These are phyloP conservation scores for Aphyosemion australe DNA, from an alignment of 2,113 vertebrate genomes.

Conservation along the genomic window DNA sequence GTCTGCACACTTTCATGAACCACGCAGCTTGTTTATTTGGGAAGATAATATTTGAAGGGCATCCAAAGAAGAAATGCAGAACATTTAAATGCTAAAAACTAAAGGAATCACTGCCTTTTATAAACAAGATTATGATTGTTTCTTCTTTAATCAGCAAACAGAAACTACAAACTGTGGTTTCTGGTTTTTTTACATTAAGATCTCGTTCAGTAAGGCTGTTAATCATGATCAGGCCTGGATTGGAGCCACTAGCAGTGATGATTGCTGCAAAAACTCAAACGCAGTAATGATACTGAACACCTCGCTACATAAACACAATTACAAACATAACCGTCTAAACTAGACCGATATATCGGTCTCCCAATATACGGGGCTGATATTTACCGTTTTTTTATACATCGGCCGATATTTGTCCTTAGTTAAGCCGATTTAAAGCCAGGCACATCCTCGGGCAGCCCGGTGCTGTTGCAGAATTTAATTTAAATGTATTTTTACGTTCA, in stretches of 20 bases:
- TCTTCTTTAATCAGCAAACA: neutral
- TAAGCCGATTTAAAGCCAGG: too few species aligned
- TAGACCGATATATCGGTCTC: too few species aligned
- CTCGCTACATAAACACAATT: conserved; percentile 32
- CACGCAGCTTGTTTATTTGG: conserved; percentile 24
- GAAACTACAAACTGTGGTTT: neutral
- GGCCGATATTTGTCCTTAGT: too few species aligned
- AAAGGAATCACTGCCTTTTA: too few species aligned
- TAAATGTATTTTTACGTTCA: too few species aligned
- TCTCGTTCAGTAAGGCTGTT: conserved; percentile 42
- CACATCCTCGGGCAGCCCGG: too few species aligned
- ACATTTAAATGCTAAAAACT: neutral
- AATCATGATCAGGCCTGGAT: conserved; percentile 60
- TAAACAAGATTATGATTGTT: too few species aligned
- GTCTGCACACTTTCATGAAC: conserved; percentile 39
- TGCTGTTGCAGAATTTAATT: too few species aligned
- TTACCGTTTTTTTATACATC: too few species aligned
- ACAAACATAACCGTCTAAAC: conserved; percentile 23
- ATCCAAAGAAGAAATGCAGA: neutral
- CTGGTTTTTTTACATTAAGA: conserved; percentile 17
- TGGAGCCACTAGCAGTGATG: conserved; percentile 43
- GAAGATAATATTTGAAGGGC: conserved; percentile 41
- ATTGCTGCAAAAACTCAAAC: conserved; percentile 41
- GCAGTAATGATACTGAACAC: conserved; percentile 18
- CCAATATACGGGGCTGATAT: too few species aligned